Conservation (phyloP, 1,140 invertebrate genomes). For the Neodiprion pinetum region DNA sequence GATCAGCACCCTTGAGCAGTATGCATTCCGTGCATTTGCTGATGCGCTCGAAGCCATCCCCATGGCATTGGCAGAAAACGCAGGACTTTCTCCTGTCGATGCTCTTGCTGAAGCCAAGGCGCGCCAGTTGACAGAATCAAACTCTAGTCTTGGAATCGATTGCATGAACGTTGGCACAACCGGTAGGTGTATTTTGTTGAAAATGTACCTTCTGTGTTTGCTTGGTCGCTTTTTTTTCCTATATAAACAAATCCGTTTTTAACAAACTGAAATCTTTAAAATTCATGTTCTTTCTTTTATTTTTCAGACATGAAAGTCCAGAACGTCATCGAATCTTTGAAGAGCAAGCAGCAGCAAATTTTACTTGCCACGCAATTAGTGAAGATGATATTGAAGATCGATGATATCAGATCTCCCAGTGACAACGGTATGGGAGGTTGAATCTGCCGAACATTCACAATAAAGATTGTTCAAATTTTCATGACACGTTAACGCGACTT, state of each 20-base stretch:
- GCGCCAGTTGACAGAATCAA: conserved; percentile 84
- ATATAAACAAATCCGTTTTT: conserved; percentile 8
- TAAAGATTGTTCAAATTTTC: not conserved
- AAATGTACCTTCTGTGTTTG: not conserved
- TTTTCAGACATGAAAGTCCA: conserved; percentile 92
- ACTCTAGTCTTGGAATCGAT: conserved; percentile 92
- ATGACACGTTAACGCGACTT: not conserved
- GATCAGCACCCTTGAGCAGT: conserved; percentile 94
- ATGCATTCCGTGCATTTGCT: conserved; percentile 94
- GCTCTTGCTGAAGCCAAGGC: conserved; percentile 93
- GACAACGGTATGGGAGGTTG: conserved; percentile 47
- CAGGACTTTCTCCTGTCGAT: conserved; percentile 91
- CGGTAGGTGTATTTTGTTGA: conserved; percentile 58
- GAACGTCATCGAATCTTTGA: conserved; percentile 96
- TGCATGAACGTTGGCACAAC: conserved; percentile 87
- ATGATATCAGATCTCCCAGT: conserved; percentile 89
- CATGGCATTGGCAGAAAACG: conserved; percentile 96
- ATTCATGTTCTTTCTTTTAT: conserved; percentile 43
- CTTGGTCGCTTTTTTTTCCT: not conserved
- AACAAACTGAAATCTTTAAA: conserved; percentile 12
- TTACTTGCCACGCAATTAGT: conserved; percentile 95
- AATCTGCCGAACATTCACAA: not conserved
- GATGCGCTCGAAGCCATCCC: conserved; percentile 96
- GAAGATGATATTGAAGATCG: conserved; percentile 99
- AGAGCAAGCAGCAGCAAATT: conserved; percentile 98